These are phyloP conservation scores for Centruroides sculpturatus DNA, from an alignment of 1,140 invertebrate genomes.

Conservation along the genomic window DNA sequence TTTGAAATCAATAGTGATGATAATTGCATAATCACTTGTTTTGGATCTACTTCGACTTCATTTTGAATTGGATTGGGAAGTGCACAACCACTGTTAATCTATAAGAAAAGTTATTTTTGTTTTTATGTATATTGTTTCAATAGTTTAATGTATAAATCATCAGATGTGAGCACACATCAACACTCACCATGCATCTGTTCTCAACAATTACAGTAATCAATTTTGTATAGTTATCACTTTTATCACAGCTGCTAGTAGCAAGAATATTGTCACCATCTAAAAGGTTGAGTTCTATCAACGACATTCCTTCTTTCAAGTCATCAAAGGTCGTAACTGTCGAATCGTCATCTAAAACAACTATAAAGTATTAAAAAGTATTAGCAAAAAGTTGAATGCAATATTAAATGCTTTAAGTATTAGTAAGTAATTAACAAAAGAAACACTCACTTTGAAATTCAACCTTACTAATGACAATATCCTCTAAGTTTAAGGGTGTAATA, in stretches of 20 bases:
- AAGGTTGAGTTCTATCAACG: constrained; percentile 6
- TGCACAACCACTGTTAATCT: too few relatives aligned
- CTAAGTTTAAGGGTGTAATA: not conserved
- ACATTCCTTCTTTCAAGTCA: constrained; percentile 1
- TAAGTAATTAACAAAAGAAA: not conserved
- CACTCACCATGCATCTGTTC: constrained; percentile 6
- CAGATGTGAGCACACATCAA: too few relatives aligned
- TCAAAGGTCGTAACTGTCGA: constrained; percentile 1
- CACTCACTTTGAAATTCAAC: constrained; percentile 7
- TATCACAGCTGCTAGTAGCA: not conserved
- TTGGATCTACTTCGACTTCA: too few relatives aligned
- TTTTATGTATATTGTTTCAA: too few relatives aligned
- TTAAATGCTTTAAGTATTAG: not conserved
- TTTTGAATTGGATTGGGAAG: too few relatives aligned
- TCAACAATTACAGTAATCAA: constrained; percentile 3
- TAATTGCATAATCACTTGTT: too few relatives aligned
- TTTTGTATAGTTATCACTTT: too few relatives aligned
- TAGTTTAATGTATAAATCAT: too few relatives aligned
- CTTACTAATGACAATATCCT: constrained; percentile 6
- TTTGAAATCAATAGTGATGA: too few relatives aligned
- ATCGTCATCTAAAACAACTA: constrained; percentile 9
- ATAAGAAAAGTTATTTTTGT: not conserved
- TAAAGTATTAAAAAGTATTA: not conserved
- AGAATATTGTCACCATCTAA: constrained; percentile 11
- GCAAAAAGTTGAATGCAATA: not conserved